These are phyloP conservation scores for Melipona beecheii DNA, from an alignment of 2,888 invertebrate genomes.

Conservation along the genomic window DNA sequence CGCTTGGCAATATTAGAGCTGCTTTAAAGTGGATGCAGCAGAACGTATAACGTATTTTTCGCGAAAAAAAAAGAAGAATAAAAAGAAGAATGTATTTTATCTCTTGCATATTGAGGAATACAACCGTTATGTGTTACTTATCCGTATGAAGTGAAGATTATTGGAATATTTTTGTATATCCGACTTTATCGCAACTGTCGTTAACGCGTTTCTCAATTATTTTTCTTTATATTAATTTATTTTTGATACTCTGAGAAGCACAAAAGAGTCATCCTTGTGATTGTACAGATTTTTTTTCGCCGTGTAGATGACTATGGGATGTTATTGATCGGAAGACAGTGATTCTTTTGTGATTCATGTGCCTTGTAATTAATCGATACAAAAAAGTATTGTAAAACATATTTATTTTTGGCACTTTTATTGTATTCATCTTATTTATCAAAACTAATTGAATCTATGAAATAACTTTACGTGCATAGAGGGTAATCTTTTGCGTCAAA, in stretches of 20 bases:
- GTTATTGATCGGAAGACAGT: background rate
- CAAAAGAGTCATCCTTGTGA: conserved; percentile 51
- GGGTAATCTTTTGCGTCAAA: conserved; percentile 27
- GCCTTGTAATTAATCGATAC: conserved; percentile 60
- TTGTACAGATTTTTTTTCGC: background rate
- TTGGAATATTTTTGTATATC: conserved; percentile 54
- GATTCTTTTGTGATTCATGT: conserved; percentile 69
- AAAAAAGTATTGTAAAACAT: conserved; percentile 28
- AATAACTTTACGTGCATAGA: background rate
- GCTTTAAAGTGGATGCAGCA: conserved; percentile 88
- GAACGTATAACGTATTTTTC: conserved; percentile 67
- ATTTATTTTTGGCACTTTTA: conserved; percentile 53
- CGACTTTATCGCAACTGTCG: conserved; percentile 11
- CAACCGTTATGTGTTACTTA: background rate
- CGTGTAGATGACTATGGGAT: background rate
- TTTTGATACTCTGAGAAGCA: conserved; percentile 75
- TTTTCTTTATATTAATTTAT: conserved; percentile 61
- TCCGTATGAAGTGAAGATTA: background rate
- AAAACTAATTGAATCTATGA: too few species aligned
- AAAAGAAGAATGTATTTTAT: conserved; percentile 32
- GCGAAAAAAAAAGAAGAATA: background rate
- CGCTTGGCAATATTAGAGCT: conserved; percentile 86
- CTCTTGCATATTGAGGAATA: conserved; percentile 4
- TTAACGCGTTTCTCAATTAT: conserved; percentile 25
- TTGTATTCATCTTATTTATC: conserved; percentile 19